Evolutionary conservation across 1,140 invertebrate species (phyloP).

Genomic region (Drosophila ambigua): DNA sequence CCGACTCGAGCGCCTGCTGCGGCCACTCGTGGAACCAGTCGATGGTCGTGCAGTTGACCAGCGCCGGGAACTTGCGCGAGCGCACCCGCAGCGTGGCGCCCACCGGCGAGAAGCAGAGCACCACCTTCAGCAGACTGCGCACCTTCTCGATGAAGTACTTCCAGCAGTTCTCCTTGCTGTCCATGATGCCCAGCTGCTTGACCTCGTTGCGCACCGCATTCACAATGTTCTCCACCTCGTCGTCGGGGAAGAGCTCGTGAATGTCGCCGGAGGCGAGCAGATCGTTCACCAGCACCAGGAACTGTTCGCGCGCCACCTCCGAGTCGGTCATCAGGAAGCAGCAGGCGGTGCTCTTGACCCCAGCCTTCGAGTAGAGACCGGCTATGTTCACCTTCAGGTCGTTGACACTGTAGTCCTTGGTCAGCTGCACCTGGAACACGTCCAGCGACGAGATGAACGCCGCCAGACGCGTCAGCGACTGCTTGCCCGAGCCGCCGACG

Average conservation of each 20-base stretch:
- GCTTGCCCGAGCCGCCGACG: constrained; percentile 97
- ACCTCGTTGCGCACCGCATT: constrained; percentile 93
- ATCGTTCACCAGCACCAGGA: constrained; percentile 97
- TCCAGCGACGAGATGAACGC: constrained; percentile 95
- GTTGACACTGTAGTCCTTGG: constrained; percentile 93
- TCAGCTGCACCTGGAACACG: constrained; percentile 95
- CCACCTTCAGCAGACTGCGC: constrained; percentile 89
- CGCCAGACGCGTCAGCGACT: constrained; percentile 93
- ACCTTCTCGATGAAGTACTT: constrained; percentile 97
- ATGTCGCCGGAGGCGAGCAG: constrained; percentile 97
- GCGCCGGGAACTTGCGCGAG: constrained; percentile 95
- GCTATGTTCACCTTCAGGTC: constrained; percentile 94
- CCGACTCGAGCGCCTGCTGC: constrained; percentile 93
- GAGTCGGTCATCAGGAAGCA: constrained; percentile 97
- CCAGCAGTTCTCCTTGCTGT: constrained; percentile 97
- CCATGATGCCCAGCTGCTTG: constrained; percentile 88
- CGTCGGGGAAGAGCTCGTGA: constrained; percentile 94
- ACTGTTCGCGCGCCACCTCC: constrained; percentile 95
- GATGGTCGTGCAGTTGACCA: constrained; percentile 96
- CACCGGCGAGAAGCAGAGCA: constrained; percentile 96
- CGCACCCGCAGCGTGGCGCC: constrained; percentile 93
- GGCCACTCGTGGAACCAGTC: constrained; percentile 99
- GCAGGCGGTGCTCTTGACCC: constrained; percentile 93
- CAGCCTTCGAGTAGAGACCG: constrained; percentile 93
- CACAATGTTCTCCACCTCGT: constrained; percentile 95